Conservation (phyloP, 2,113 vertebrate species). For the Myrmecobius fasciatus region DNA sequence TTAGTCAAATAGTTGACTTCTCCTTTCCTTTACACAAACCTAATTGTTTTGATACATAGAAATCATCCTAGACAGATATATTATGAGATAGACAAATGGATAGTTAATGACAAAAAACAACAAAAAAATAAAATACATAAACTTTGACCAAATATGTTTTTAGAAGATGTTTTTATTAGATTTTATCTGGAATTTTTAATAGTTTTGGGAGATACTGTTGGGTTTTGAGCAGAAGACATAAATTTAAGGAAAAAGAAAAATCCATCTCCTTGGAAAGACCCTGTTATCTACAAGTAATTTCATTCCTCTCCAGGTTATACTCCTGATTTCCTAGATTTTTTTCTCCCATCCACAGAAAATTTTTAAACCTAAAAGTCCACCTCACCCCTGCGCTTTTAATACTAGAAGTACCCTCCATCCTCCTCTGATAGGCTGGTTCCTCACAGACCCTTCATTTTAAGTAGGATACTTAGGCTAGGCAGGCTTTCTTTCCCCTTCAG, state of each 20-base stretch:
- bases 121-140: slow-evolving; percentile 30
- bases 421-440: neutral
- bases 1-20: neutral
- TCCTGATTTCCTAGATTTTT: neutral
- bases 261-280: neutral
- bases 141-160: slow-evolving; percentile 26
- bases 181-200: slow-evolving; percentile 25
- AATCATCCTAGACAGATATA: neutral
- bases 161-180: slow-evolving; percentile 19
- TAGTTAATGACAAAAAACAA: slow-evolving; percentile 22
- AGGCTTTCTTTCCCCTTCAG: neutral
- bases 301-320: neutral
- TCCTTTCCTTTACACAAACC: neutral
- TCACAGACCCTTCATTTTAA: neutral
- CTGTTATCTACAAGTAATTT: slow-evolving; percentile 7
- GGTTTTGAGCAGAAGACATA: neutral
- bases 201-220: slow-evolving; percentile 32
- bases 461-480: neutral
- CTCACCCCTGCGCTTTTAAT: neutral
- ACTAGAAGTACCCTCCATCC: neutral
- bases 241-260: slow-evolving; percentile 48
- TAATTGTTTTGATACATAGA: neutral
- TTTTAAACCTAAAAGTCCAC: neutral
- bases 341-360: neutral
- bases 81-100: slow-evolving; percentile 46